These are phyloP conservation scores for Sylvietta virens DNA, from an alignment of 2,113 vertebrate genomes.

Conservation along the genomic window DNA sequence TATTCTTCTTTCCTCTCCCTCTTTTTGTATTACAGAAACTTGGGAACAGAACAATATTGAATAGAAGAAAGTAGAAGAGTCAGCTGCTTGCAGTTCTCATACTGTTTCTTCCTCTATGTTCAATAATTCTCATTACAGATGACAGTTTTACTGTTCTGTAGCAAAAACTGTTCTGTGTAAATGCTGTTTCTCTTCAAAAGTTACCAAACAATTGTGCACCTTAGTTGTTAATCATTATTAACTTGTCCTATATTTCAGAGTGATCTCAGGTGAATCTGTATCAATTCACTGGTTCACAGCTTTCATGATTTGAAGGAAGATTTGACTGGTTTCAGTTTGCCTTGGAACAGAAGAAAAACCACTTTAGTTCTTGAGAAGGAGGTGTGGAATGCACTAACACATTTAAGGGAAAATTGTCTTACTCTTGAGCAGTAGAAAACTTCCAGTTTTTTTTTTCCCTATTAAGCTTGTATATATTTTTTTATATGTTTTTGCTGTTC, in stretches of 20 bases:
- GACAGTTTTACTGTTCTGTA: not conserved
- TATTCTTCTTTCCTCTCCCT: not conserved
- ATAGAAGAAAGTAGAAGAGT: constrained; percentile 33
- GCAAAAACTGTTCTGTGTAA: not conserved
- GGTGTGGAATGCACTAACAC: not conserved
- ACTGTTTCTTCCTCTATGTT: not conserved
- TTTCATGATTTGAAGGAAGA: not conserved
- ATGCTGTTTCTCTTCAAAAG: not conserved
- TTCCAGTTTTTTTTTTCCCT: not conserved
- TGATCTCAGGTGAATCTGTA: not conserved
- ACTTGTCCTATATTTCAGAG: not conserved
- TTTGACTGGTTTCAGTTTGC: not conserved
- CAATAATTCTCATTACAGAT: not conserved
- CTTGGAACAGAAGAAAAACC: not conserved
- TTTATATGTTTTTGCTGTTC: not conserved
- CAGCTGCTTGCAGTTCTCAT: not conserved
- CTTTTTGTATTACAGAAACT: constrained; percentile 27
- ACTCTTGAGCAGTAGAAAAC: not conserved
- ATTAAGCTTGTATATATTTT: not conserved
- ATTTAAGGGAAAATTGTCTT: not conserved
- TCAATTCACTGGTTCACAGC: not conserved
- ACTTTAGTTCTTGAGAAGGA: not conserved
- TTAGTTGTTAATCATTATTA: not conserved
- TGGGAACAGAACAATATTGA: not conserved
- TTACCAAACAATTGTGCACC: not conserved